Conservation (phyloP, 2,113 vertebrate species). For the Chaetorhynchus papuensis region DNA sequence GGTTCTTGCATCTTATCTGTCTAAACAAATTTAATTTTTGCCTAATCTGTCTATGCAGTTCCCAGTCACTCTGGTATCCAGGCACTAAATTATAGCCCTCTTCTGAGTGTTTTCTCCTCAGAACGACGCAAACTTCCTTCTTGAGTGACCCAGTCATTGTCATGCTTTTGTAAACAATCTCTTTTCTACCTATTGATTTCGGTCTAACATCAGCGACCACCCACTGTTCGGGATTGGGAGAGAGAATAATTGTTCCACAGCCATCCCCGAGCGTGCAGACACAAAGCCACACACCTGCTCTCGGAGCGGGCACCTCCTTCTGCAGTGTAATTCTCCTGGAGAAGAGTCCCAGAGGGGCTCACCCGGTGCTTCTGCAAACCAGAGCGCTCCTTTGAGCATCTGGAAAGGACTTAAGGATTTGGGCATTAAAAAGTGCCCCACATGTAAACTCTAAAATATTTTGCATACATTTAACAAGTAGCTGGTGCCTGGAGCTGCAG, state of each 20-base stretch:
- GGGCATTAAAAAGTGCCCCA: background rate
- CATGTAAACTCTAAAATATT: background rate
- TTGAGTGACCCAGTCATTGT: conserved; percentile 29
- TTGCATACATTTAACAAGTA: background rate
- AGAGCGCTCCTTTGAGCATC: accelerated
- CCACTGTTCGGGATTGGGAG: background rate
- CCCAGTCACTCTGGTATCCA: conserved; percentile 19
- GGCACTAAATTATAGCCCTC: conserved; percentile 22
- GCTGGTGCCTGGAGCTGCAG: background rate
- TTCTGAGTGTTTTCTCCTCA: conserved; percentile 27
- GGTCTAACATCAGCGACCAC: conserved; percentile 18
- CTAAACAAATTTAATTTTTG: conserved; percentile 44
- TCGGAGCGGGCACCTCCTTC: background rate
- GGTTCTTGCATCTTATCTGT: background rate
- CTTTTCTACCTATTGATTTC: conserved; percentile 56
- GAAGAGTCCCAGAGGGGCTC: background rate
- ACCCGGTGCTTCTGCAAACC: background rate
- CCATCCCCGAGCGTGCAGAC: background rate
- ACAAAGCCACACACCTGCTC: background rate
- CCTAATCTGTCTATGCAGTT: conserved; percentile 21
- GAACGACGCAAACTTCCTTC: conserved; percentile 25
- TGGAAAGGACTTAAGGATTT: background rate
- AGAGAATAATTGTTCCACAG: conserved; percentile 27
- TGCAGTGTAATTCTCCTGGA: background rate
- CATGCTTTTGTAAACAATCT: conserved; percentile 45